Base-by-base conservation (phyloP, 2,888 invertebrate genomes). In the Clanis bilineata region DNA sequence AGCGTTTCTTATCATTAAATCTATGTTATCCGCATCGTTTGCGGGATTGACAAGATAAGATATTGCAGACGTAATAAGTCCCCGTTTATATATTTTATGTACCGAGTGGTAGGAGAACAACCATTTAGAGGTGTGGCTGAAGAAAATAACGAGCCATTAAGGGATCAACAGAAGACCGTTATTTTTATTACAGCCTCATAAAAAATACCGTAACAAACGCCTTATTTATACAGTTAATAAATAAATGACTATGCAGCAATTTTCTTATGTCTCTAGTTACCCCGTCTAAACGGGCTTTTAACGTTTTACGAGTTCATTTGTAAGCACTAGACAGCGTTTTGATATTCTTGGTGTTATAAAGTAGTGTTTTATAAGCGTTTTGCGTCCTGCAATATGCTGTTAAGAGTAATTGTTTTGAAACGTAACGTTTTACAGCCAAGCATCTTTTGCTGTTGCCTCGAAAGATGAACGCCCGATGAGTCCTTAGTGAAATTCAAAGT, bases 61-160 rank as follows among this genome's bases (percentile, higher is more conserved):
- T 72, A 69, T 61, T 56, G 64, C 57, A 64, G 66, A 57, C 61
- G 65, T 66, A 58, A 57, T 58, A 51, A 51, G 18, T 68, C 68
- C 70, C 67, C 64, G 65, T 60, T 60, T 67, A 76, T 73, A 76
- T 73, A 76, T 73, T 76, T 73, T 68, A 54, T 60, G 61, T 70
- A 73, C 79, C 59, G 76, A 75, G 77, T 77, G 74, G 68, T 66
- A 69, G 59, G 66, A 68, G 62, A 70, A 67, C 66, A 63, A 68
- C 68, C 75, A 66, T 70, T 73, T 65, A 68, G 67, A 77, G 82
- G 82, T 76, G 82, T 72, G 83, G 73, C 70, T 64, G 65, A 66
- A 64, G 64, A 74, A 73, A 73, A 66, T 73, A 78, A 78, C 70
- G 68, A 72, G 58, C 75, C 71, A 75, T 78, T 77, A 76, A 66